Conservation (phyloP, 2,888 invertebrate genomes). For the Cephalotes varians region DNA sequence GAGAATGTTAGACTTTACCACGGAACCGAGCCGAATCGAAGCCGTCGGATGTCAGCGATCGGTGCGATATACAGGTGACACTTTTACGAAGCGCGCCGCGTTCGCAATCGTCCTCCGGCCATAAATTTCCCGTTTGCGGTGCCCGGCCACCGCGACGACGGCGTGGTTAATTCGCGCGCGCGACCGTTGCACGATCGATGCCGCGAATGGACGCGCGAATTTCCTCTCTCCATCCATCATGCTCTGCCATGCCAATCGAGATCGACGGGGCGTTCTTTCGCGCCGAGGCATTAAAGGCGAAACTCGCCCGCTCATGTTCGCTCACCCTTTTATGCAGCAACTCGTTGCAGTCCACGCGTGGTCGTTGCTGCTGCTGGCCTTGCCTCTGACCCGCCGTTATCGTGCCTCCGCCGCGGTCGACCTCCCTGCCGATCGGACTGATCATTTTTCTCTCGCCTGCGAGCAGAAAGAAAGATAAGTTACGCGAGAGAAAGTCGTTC, state of each 20-base stretch:
- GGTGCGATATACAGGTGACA: not conserved
- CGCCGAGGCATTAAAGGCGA: constrained; percentile 28
- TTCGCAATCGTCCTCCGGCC: not conserved
- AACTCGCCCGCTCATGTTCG: constrained; percentile 46
- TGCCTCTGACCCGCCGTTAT: constrained; percentile 38
- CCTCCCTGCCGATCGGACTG: constrained; percentile 77
- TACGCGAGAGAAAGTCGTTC: constrained; percentile 25
- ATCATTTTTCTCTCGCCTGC: constrained; percentile 76
- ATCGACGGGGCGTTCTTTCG: constrained; percentile 61
- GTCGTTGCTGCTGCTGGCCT: constrained; percentile 48
- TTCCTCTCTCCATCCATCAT: constrained; percentile 69
- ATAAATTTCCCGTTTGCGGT: constrained; percentile 34
- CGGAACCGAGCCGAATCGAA: not conserved
- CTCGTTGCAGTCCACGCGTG: constrained; percentile 76
- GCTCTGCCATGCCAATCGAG: constrained; percentile 75
- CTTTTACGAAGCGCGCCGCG: constrained; percentile 4
- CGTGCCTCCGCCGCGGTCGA: constrained; percentile 76
- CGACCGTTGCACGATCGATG: constrained; percentile 51
- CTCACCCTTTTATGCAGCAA: constrained; percentile 83
- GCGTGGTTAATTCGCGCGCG: constrained; percentile 61
- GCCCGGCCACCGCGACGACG: constrained; percentile 38
- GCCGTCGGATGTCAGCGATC: not conserved
- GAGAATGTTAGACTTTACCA: not conserved
- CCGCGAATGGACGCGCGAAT: constrained; percentile 57
- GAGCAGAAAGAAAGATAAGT: constrained; percentile 40